Percentiles rank a stretch among this genome's conserved stretches.
phyloP scores from a whole-genome alignment of 2,888 invertebrate species.

The Volucella zonaria region DNA sequence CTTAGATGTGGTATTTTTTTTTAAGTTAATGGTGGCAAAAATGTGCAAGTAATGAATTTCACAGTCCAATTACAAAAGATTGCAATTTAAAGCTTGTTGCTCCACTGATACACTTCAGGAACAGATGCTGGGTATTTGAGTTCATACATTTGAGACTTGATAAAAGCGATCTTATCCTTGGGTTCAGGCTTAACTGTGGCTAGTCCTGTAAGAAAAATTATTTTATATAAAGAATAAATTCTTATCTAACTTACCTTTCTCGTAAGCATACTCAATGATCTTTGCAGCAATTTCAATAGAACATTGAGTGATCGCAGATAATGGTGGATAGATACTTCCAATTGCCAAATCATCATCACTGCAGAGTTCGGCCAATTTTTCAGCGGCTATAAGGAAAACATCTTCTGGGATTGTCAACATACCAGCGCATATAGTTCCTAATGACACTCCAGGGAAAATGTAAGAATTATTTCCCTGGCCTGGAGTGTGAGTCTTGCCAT shows the following conservation, averaged over 20 bases:
- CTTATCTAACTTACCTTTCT: conserved; percentile 84
- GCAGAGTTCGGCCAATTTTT: conserved; percentile 92
- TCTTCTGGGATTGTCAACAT: conserved; percentile 95
- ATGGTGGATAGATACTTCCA: conserved; percentile 96
- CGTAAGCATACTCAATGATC: conserved; percentile 92
- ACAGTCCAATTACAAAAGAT: conserved; percentile 21
- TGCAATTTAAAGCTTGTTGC: conserved; percentile 83
- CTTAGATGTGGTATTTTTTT: conserved; percentile 24
- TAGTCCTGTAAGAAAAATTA: conserved; percentile 84
- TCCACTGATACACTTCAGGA: conserved; percentile 85
- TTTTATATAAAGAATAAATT: conserved; percentile 16
- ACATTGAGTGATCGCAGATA: conserved; percentile 91
- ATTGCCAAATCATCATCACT: conserved; percentile 90
- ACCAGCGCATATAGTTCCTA: conserved; percentile 94
- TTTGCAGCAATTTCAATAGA: conserved; percentile 93
- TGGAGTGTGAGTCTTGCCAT: conserved; percentile 91
- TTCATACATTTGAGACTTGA: conserved; percentile 92
- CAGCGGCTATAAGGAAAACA: conserved; percentile 94
- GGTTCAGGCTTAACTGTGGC: conserved; percentile 92
- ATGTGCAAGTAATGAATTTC: conserved; percentile 40
- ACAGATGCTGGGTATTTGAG: conserved; percentile 87
- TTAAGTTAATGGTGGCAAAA: conserved; percentile 53
- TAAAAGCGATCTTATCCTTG: conserved; percentile 87
- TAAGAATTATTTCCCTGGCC: conserved; percentile 99
- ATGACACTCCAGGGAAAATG: conserved; percentile 97